Conservation (phyloP, 2,113 vertebrate species). For the Butastur rufipennis region DNA sequence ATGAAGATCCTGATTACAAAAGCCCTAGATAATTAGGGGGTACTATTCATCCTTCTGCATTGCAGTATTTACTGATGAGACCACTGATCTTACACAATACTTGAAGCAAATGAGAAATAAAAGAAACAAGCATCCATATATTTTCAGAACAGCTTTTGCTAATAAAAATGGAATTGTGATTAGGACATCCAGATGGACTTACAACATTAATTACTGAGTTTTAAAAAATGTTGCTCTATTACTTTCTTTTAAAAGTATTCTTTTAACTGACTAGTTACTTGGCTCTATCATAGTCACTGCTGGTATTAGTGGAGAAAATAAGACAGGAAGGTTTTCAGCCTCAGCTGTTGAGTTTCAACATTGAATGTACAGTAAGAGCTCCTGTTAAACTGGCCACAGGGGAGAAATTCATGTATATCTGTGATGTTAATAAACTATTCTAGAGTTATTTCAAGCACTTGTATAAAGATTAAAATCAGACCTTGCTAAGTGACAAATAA, state of each 20-base stretch:
- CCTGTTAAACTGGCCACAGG: neutral
- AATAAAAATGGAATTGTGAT: neutral
- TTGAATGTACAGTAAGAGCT: neutral
- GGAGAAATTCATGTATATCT: neutral
- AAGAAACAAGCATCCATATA: neutral
- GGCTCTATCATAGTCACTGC: neutral
- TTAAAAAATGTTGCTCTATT: neutral
- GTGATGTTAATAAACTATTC: neutral
- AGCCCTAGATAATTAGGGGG: neutral
- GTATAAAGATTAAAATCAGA: neutral
- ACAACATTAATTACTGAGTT: neutral
- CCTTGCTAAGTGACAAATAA: neutral
- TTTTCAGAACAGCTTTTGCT: neutral
- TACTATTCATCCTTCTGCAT: neutral
- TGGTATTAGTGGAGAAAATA: neutral
- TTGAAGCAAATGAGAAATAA: neutral
- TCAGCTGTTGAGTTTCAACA: neutral
- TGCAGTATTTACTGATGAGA: neutral
- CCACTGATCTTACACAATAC: neutral
- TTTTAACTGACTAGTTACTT: neutral
- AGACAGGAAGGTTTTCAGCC: neutral
- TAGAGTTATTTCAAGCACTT: neutral
- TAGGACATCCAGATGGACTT: neutral
- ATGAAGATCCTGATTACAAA: neutral
- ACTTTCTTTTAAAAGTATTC: neutral